These are phyloP conservation scores for Ptychoptera contaminata DNA, from an alignment of 2,888 invertebrate species.

Conservation along the genomic window DNA sequence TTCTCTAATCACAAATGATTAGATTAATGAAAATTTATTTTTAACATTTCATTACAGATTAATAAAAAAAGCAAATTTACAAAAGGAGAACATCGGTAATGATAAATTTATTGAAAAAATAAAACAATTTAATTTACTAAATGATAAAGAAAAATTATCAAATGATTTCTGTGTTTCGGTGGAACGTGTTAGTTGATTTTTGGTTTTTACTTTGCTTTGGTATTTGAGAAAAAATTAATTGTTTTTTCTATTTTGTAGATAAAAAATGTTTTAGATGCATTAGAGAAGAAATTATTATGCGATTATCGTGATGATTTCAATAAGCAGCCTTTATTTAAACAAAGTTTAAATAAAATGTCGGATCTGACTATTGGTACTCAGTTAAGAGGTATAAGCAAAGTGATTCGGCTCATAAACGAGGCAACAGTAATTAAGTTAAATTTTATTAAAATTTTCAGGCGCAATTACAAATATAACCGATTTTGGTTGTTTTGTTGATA, in stretches of 20 bases:
- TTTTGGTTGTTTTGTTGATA: slow-evolving; percentile 85
- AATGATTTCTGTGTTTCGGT: slow-evolving; percentile 40
- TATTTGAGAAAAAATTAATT: not conserved
- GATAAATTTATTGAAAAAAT: slow-evolving; percentile 28
- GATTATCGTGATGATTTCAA: slow-evolving; percentile 56
- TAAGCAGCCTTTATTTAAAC: slow-evolving; percentile 58
- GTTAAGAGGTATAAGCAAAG: slow-evolving; percentile 38
- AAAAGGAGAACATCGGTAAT: slow-evolving; percentile 29
- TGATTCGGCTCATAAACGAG: too few relatives aligned
- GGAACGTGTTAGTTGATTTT: slow-evolving; percentile 39
- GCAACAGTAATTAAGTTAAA: slow-evolving; percentile 8
- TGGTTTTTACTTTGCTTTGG: not conserved
- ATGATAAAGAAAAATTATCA: slow-evolving; percentile 28
- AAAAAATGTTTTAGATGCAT: slow-evolving; percentile 41
- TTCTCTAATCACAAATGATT: too few relatives aligned
- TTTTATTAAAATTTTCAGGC: slow-evolving; percentile 34
- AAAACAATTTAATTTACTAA: slow-evolving; percentile 14
- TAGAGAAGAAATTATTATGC: slow-evolving; percentile 38
- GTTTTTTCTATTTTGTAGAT: slow-evolving; percentile 16
- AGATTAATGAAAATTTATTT: not conserved
- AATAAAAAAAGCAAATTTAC: slow-evolving; percentile 24
- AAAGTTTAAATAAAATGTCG: slow-evolving; percentile 48
- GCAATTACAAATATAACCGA: slow-evolving; percentile 71
- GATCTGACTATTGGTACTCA: slow-evolving; percentile 45
- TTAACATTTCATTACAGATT: slow-evolving; percentile 19